A percentile compares a stretch with the other conserved stretches of the same genome.
These are phyloP conservation scores for Pimpla rufipes DNA, from an alignment of 2,888 invertebrate genomes.

Conservation along the genomic window DNA sequence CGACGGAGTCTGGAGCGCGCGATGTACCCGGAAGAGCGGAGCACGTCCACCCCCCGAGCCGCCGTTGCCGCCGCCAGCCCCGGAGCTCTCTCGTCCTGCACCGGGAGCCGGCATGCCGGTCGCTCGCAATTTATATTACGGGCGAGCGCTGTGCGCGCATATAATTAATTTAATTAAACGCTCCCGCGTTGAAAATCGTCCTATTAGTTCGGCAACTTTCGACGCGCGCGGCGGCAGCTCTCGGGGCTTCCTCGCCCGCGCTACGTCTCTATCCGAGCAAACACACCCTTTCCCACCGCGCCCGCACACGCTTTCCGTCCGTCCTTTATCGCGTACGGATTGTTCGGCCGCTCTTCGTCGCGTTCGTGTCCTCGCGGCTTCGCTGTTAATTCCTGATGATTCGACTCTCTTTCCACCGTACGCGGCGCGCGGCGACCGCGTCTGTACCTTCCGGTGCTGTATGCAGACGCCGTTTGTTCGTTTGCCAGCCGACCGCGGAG, in stretches of 20 bases:
- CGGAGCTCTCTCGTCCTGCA: constrained; percentile 50
- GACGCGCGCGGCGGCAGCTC: constrained; percentile 71
- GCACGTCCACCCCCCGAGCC: constrained; percentile 48
- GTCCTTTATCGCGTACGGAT: constrained; percentile 45
- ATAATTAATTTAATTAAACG: constrained; percentile 86
- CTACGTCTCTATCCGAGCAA: constrained; percentile 49
- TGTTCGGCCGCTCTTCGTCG: constrained; percentile 27
- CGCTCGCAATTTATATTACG: constrained; percentile 84
- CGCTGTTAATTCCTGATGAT: constrained; percentile 14
- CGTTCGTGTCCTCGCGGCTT: neutral
- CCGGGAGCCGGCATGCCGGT: constrained; percentile 67
- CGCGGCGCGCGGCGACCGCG: too few species aligned
- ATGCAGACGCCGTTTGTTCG: too few species aligned
- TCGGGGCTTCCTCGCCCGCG: constrained; percentile 37
- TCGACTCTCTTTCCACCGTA: constrained; percentile 11
- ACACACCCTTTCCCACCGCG: constrained; percentile 29
- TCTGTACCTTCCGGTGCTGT: too few species aligned
- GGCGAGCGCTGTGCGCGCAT: constrained; percentile 82
- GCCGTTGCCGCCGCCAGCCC: constrained; percentile 58
- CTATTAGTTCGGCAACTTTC: constrained; percentile 82
- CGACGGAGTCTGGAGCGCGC: constrained; percentile 54
- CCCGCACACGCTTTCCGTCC: constrained; percentile 33
- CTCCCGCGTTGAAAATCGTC: constrained; percentile 82
- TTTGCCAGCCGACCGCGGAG: too few species aligned
- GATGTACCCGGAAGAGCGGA: constrained; percentile 52